Conservation (phyloP, 2,888 invertebrate species). For the Protodeltote pygarga region DNA sequence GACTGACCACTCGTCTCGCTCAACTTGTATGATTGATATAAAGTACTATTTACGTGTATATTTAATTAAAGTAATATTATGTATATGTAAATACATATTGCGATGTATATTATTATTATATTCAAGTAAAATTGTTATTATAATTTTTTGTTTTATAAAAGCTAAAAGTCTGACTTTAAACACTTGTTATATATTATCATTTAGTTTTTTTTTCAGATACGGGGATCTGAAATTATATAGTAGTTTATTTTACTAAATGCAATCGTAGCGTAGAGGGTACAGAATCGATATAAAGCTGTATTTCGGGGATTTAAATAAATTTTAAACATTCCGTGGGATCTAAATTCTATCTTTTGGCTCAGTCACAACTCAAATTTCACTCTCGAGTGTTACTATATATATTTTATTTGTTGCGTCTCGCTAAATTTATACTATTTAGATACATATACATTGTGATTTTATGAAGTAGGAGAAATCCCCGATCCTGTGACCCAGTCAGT, state of each 20-base stretch:
- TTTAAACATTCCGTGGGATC: conserved; percentile 80
- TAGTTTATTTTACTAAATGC: conserved; percentile 72
- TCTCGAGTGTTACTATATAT: conserved; percentile 49
- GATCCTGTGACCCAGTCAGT: conserved; percentile 66
- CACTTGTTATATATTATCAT: conserved; percentile 81
- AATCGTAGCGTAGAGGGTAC: conserved; percentile 70
- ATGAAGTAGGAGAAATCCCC: conserved; percentile 50
- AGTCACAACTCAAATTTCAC: conserved; percentile 53
- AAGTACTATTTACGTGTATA: conserved; percentile 83
- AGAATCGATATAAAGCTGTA: conserved; percentile 61
- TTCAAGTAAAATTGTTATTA: conserved; percentile 84
- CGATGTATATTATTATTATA: conserved; percentile 83
- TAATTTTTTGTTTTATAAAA: conserved; percentile 79
- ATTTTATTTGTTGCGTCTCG: conserved; percentile 45
- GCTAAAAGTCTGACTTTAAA: conserved; percentile 86
- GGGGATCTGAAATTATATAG: conserved; percentile 77
- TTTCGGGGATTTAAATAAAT: conserved; percentile 74
- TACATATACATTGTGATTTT: conserved; percentile 39
- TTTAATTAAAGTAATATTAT: conserved; percentile 80
- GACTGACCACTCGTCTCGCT: conserved; percentile 45
- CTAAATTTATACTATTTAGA: conserved; percentile 41
- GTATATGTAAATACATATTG: conserved; percentile 86
- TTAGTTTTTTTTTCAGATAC: conserved; percentile 77
- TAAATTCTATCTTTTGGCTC: conserved; percentile 69
- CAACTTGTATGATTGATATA: conserved; percentile 74